Percentiles rank a stretch among this genome's conserved stretches.
These are phyloP conservation scores for Aselliscus stoliczkanus DNA, from an alignment of 2,797 vertebrate species.

Conservation along the genomic window DNA sequence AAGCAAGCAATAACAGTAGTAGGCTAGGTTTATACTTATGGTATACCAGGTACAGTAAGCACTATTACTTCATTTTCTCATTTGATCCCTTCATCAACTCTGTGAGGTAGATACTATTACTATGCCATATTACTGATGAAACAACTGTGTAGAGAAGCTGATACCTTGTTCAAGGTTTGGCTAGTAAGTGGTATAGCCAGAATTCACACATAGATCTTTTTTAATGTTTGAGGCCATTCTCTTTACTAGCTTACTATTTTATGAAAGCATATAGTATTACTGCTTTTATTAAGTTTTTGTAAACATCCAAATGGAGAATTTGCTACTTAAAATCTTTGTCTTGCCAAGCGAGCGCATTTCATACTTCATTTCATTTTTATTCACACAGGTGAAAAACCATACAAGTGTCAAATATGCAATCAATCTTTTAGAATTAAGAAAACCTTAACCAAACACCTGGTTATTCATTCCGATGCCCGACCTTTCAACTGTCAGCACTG, in stretches of 20 bases:
- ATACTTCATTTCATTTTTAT: constrained; percentile 23
- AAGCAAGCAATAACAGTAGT: not conserved
- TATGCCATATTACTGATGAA: not conserved
- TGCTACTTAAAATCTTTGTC: not conserved
- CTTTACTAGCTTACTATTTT: not conserved
- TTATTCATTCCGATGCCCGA: constrained; percentile 97
- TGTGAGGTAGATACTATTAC: not conserved
- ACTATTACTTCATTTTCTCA: not conserved
- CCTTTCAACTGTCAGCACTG: constrained; percentile 97
- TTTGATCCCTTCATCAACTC: not conserved
- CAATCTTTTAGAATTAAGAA: constrained; percentile 99
- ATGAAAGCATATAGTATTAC: not conserved
- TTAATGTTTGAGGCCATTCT: not conserved
- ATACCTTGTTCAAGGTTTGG: not conserved
- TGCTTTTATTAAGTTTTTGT: not conserved
- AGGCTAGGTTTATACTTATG: not conserved
- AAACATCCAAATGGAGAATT: not conserved
- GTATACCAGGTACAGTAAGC: not conserved
- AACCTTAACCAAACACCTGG: constrained; percentile 98
- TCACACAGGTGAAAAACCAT: constrained; percentile 94
- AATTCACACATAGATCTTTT: not conserved
- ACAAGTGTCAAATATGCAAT: constrained; percentile 95
- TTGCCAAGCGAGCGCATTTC: not conserved
- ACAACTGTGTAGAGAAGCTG: not conserved
- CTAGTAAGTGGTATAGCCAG: not conserved